Evolutionary conservation across 2,888 invertebrate genomes (phyloP).

Genomic region (Physocephala rufipes): DNA sequence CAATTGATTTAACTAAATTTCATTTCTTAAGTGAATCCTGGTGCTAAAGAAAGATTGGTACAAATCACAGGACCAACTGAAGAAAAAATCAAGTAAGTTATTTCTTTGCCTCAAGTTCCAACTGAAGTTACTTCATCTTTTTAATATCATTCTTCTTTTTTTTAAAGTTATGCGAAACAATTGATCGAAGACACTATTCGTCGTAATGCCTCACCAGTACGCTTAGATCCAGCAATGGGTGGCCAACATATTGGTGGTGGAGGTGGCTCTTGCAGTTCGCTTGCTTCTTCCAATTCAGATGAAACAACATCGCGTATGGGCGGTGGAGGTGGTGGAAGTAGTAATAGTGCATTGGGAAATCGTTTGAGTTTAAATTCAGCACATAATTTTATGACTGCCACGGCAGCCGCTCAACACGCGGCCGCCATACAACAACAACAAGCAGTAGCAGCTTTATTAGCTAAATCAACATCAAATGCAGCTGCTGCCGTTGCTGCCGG

Average conservation of each 20-base stretch:
- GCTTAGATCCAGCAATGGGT: constrained; percentile 70
- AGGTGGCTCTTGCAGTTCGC: constrained; percentile 79
- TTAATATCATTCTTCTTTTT: background rate
- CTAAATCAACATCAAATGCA: constrained; percentile 51
- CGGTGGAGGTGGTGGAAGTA: constrained; percentile 39
- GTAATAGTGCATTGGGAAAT: constrained; percentile 56
- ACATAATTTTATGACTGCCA: constrained; percentile 62
- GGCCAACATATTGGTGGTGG: constrained; percentile 51
- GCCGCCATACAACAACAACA: constrained; percentile 48
- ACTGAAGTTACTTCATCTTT: background rate
- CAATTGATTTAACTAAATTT: background rate
- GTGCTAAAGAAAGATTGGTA: constrained; percentile 93
- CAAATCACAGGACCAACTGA: constrained; percentile 95
- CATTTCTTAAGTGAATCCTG: constrained; percentile 80
- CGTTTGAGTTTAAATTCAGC: constrained; percentile 63
- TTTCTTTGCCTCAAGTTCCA: background rate
- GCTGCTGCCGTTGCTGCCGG: constrained; percentile 58
- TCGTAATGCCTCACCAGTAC: constrained; percentile 91
- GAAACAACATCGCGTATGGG: constrained; percentile 61
- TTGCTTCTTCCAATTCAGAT: constrained; percentile 78
- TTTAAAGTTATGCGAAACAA: constrained; percentile 84
- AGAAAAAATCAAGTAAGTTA: constrained; percentile 87
- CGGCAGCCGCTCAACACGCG: constrained; percentile 55
- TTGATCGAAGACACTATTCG: constrained; percentile 95
- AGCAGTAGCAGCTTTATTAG: constrained; percentile 41